These are phyloP conservation scores for Glossophaga mutica DNA, from an alignment of 2,797 vertebrate species.

Conservation along the genomic window DNA sequence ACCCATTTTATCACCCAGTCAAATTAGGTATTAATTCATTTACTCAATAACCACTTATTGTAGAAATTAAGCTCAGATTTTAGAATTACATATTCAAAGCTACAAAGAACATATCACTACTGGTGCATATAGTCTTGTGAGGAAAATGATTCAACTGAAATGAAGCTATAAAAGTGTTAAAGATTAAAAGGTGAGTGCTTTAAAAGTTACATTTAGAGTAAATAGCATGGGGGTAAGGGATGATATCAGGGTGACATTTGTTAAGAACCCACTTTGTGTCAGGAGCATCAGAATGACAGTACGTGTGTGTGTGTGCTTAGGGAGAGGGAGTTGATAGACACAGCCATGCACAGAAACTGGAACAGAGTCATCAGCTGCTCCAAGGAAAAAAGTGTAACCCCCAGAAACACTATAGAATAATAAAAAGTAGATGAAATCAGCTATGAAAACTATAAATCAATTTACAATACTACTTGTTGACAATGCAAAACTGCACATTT, in stretches of 20 bases:
- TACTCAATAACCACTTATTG: background rate
- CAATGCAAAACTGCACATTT: background rate
- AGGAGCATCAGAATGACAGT: background rate
- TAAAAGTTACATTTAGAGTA: background rate
- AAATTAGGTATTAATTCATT: background rate
- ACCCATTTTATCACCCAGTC: background rate
- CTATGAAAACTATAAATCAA: background rate
- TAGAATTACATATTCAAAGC: background rate
- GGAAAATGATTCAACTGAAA: background rate
- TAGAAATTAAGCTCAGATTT: slow-evolving; percentile 1
- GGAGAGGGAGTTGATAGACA: background rate
- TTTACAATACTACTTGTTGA: background rate
- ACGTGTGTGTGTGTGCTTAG: too few species aligned
- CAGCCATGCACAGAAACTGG: background rate
- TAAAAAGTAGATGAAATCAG: background rate
- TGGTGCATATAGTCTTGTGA: background rate
- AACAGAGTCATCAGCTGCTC: background rate
- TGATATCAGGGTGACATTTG: background rate
- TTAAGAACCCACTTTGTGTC: background rate
- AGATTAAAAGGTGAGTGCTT: background rate
- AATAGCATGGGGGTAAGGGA: background rate
- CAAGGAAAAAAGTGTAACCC: background rate
- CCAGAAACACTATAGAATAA: background rate
- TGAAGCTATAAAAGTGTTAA: background rate
- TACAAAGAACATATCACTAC: background rate